Conservation (phyloP, 1,140 invertebrate genomes). For the Drosophila nigrodunni region DNA sequence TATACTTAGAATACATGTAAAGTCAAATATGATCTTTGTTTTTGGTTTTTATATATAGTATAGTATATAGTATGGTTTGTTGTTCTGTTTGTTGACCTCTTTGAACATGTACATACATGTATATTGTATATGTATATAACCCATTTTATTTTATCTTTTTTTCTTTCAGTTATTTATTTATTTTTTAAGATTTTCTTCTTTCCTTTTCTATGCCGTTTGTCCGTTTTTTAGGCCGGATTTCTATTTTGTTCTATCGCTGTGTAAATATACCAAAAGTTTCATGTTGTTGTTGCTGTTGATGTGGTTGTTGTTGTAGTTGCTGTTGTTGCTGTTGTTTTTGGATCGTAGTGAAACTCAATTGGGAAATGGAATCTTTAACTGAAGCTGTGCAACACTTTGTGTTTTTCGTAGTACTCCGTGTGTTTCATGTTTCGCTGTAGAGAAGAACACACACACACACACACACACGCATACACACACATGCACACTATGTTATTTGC, state of each 20-base stretch:
- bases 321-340: slow-evolving; percentile 10
- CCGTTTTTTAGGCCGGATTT: slow-evolving; percentile 27
- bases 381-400: slow-evolving; percentile 47
- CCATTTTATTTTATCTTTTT: slow-evolving; percentile 14
- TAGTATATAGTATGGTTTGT: slow-evolving; percentile 38
- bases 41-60: slow-evolving; percentile 37
- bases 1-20: slow-evolving; percentile 73
- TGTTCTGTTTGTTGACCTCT: slow-evolving; percentile 43
- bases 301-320: slow-evolving; percentile 19
- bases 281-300: slow-evolving; percentile 8
- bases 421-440: slow-evolving; percentile 63
- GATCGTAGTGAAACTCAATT: slow-evolving; percentile 36
- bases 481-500: background rate
- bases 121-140: slow-evolving; percentile 49
- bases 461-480: slow-evolving; percentile 21
- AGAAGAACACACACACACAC: slow-evolving; percentile 50
- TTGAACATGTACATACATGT: slow-evolving; percentile 51
- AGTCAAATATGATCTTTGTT: slow-evolving; percentile 80
- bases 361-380: slow-evolving; percentile 42
- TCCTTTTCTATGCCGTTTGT: slow-evolving; percentile 19
- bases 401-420: slow-evolving; percentile 51
- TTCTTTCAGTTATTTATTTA: background rate
- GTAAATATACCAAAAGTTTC: slow-evolving; percentile 53
- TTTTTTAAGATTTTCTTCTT: slow-evolving; percentile 25
- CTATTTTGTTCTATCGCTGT: slow-evolving; percentile 23